Evolutionary conservation across 2,888 invertebrate genomes (phyloP).

Genomic region (Spilosoma lubricipeda): DNA sequence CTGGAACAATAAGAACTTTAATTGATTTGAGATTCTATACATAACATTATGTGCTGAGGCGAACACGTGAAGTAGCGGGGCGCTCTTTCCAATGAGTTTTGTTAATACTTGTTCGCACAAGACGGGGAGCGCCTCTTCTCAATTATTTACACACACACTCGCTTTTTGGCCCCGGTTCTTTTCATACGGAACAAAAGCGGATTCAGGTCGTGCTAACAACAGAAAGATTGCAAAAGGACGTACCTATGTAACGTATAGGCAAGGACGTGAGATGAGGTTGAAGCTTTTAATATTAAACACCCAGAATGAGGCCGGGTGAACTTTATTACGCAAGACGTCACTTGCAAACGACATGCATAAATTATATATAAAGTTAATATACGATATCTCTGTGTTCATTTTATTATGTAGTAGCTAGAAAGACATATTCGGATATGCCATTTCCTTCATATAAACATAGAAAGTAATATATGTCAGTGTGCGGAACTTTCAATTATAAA

Average conservation of each 20-base stretch:
- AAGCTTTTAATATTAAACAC: slow-evolving; percentile 80
- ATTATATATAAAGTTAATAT: slow-evolving; percentile 35
- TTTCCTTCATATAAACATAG: neutral
- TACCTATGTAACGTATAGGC: slow-evolving; percentile 57
- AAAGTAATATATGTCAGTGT: neutral
- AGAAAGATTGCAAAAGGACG: slow-evolving; percentile 79
- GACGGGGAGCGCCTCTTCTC: slow-evolving; percentile 69
- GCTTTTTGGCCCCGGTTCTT: slow-evolving; percentile 78
- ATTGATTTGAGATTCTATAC: slow-evolving; percentile 42
- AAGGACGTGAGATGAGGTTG: slow-evolving; percentile 70
- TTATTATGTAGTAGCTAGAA: slow-evolving; percentile 32
- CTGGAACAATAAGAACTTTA: slow-evolving; percentile 36
- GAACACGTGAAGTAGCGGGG: slow-evolving; percentile 43
- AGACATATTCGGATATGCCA: neutral
- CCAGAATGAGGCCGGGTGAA: slow-evolving; percentile 60
- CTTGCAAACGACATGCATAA: slow-evolving; percentile 60
- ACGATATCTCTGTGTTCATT: slow-evolving; percentile 19
- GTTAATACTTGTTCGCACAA: slow-evolving; percentile 73
- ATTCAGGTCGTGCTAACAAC: slow-evolving; percentile 82
- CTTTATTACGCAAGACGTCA: slow-evolving; percentile 72
- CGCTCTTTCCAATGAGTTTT: slow-evolving; percentile 71
- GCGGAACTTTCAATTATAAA: neutral
- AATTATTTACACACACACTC: slow-evolving; percentile 83
- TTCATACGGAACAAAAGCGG: slow-evolving; percentile 81
- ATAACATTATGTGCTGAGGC: slow-evolving; percentile 37